Conservation (phyloP, 2,113 vertebrate species). For the Psilopsiagon aymara region DNA sequence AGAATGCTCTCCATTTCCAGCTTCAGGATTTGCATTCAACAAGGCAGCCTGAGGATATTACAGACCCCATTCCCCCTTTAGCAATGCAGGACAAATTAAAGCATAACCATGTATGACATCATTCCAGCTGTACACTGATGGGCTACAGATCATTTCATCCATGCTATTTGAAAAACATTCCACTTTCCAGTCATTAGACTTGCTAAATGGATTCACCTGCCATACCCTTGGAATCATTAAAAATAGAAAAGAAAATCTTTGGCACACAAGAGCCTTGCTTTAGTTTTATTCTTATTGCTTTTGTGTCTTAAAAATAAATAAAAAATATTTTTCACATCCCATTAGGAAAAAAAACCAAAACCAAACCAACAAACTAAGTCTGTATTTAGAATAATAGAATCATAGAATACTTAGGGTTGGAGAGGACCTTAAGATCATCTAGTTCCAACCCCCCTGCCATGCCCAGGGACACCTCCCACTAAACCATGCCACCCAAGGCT, state of each 20-base stretch:
- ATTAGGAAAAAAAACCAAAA: neutral
- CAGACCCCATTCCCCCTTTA: slow-evolving; percentile 40
- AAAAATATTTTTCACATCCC: neutral
- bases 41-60: slow-evolving; percentile 61
- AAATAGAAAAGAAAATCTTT: neutral
- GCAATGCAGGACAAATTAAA: slow-evolving; percentile 76
- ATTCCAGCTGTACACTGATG: slow-evolving; percentile 70
- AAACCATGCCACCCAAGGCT: too few relatives aligned
- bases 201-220: slow-evolving; percentile 68
- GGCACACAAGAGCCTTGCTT: neutral
- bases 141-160: slow-evolving; percentile 64
- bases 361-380: neutral
- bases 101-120: slow-evolving; percentile 75
- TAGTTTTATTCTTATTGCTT: neutral
- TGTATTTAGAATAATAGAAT: neutral
- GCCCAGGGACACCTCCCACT: too few relatives aligned
- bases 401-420: too few relatives aligned
- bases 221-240: slow-evolving; percentile 43
- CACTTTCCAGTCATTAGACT: slow-evolving; percentile 73
- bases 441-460: too few relatives aligned
- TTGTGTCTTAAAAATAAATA: neutral
- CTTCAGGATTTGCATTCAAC: slow-evolving; percentile 69
- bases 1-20: slow-evolving; percentile 63
- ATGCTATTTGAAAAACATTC: slow-evolving; percentile 70
- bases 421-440: too few relatives aligned